Evolutionary conservation across 2,797 vertebrate species (phyloP), one percentile per base, ranked within the genome.

Genomic region (Buphagus erythrorhynchus): DNA sequence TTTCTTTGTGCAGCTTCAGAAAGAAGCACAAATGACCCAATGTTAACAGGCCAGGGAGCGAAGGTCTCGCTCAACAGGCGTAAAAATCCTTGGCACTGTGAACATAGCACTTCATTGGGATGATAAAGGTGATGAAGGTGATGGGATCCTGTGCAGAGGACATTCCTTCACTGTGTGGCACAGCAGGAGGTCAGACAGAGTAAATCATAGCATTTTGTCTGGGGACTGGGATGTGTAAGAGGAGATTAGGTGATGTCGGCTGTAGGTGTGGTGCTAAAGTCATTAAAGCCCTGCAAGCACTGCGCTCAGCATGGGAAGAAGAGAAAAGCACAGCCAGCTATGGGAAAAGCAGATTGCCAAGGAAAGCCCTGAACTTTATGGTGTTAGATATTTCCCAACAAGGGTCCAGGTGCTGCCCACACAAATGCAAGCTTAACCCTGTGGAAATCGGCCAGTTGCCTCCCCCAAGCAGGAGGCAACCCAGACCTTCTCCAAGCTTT

Each of bases 301-400:
- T 13, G 45, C 1, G 0, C 33, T 88, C 36, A 8, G 35, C 55
- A 66, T 0, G 22, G 72, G 79, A 66, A 86, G 73, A n/a, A 65
- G 65, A 83, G 72, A 33, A 74, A 54, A 88, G 61, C 4, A 3
- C 58, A 77, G 82, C 43, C 76, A 25, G 66, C 85, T 94, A 96
- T 97, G 82, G 82, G 89, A 91, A 96, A 97, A 96, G 73, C 91
- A 95, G 96, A 95, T 73, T 90, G 82, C 42, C 43, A 24, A 35
- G 66, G 76, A 88, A 86, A 93, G 76, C 48, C 55, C 63, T 62
- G 68, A 91, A 63, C 48, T 82, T 71, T 66, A 16, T 25, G 58
- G 8, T 45, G 58, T 80, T 14, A 88, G 75, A 55, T 6, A 2
- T 86, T 95, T 86, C 91, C 92, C 91, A 88, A 1, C 26, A 11